Conservation (phyloP, 2,888 invertebrate genomes). For the Chymomyza fuscimana region DNA sequence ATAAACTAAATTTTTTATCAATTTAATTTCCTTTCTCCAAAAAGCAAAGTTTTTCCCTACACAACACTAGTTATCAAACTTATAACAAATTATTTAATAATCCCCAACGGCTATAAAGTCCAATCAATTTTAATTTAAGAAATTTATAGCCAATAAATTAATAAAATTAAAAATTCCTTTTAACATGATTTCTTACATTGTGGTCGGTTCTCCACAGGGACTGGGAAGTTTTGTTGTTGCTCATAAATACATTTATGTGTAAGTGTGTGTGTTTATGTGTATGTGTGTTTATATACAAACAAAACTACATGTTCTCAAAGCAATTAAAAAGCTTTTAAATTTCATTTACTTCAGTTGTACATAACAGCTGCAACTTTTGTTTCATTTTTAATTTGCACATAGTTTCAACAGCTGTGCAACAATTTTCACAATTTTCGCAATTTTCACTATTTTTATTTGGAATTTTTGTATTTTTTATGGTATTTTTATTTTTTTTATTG, state of each 20-base stretch:
- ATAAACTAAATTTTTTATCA: too few species aligned
- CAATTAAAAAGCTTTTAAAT: neutral
- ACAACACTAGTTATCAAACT: neutral
- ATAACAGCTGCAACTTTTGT: neutral
- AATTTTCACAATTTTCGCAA: constrained; percentile 32
- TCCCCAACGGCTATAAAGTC: neutral
- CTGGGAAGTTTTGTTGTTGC: neutral
- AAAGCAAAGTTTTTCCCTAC: too few species aligned
- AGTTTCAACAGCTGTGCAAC: constrained; percentile 39
- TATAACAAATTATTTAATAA: neutral
- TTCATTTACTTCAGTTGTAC: neutral
- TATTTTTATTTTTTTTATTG: constrained; percentile 7
- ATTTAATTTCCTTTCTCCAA: too few species aligned
- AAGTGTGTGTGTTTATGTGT: neutral
- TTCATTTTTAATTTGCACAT: constrained; percentile 15
- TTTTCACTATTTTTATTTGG: constrained; percentile 27
- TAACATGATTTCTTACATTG: neutral
- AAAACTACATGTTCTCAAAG: neutral
- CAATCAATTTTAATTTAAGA: neutral
- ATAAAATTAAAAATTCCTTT: neutral
- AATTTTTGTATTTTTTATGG: constrained; percentile 13
- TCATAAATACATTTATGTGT: neutral
- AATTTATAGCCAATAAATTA: neutral
- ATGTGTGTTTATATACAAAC: neutral
- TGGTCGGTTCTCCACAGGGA: neutral